Base-by-base conservation (phyloP, 2,797 vertebrate genomes). In the Lepilemur ruficaudatus region DNA sequence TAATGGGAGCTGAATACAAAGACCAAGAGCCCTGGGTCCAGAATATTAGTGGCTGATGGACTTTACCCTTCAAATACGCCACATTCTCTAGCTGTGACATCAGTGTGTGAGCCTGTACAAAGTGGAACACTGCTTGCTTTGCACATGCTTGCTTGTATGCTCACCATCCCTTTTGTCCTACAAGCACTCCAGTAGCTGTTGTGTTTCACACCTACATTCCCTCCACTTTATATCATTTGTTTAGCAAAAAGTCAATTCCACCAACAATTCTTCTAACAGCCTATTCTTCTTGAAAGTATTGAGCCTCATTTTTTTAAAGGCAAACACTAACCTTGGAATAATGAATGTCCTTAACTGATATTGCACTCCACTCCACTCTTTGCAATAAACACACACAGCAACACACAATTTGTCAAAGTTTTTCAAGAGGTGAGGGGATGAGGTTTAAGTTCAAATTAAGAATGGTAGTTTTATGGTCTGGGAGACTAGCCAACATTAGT, bases 371-470 rank as follows among this genome's bases (percentile, higher is more conserved):
- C 88, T 72, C 61, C 55, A 93, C 93, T 91, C 80, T 38, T 90
- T 96, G 30, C 79, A 92, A 94, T 89, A 96, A 96, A 91, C 57
- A 85, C 38, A 81, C 23, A 79, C 22, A 65, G 83, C 91, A 93
- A 78, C 93, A 95, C 52, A 93, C 85, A 95, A 83, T 97, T 61
- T 94, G 50, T 96, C 91, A 95, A 96, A 93, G 84, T 76, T 95
- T 97, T 94, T 96, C 91, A 87, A 84, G 73, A 92, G 67, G 83
- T 94, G 84, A 95, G 50, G 43, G n/a, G 17, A 6, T 81, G 46
- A 63, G 46, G 91, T 57, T 87, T 76, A 93, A 94, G 80, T 91
- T 97, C 93, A 88, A 82, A 59, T 73, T 83, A 75, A 87, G 85
- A 95, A 97, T 90, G 81, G 95, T 28, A 89, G 73, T n/a, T 98